These are phyloP conservation scores for Trimorus sp. DNA, from an alignment of 2,888 invertebrate genomes.

Conservation along the genomic window DNA sequence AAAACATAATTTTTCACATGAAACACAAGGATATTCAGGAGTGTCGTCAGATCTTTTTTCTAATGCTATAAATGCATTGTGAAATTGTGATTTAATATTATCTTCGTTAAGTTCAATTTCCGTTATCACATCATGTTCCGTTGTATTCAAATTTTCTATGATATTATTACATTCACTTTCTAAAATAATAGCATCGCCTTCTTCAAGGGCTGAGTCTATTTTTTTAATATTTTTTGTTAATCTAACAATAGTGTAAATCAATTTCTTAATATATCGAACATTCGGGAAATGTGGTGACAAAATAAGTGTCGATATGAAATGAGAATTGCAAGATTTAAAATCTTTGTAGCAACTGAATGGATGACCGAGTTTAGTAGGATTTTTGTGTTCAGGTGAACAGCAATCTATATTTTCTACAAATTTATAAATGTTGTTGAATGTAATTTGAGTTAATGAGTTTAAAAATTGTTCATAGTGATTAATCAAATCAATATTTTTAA, in stretches of 20 bases:
- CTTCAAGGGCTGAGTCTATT: slow-evolving; percentile 5
- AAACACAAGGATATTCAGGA: no score
- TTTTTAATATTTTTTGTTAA: not conserved
- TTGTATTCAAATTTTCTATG: not conserved
- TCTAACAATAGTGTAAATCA: not conserved
- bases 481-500: slow-evolving; percentile 15
- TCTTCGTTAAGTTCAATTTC: not conserved
- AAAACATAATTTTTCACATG: no score
- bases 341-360: slow-evolving; percentile 2
- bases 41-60: no score
- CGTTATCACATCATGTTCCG: not conserved
- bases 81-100: no score
- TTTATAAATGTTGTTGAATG: not conserved
- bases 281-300: no score
- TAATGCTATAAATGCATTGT: no score
- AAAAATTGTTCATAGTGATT: not conserved
- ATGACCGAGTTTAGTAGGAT: slow-evolving; percentile 4
- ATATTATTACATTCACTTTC: no score
- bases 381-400: not conserved
- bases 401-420: not conserved
- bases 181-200: not conserved
- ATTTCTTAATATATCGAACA: slow-evolving; percentile 6
- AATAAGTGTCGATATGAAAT: not conserved
- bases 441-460: not conserved
- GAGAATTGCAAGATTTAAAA: not conserved